phyloP scores from a whole-genome alignment of 2,888 invertebrate genomes.

The Bombyx huttoni region DNA sequence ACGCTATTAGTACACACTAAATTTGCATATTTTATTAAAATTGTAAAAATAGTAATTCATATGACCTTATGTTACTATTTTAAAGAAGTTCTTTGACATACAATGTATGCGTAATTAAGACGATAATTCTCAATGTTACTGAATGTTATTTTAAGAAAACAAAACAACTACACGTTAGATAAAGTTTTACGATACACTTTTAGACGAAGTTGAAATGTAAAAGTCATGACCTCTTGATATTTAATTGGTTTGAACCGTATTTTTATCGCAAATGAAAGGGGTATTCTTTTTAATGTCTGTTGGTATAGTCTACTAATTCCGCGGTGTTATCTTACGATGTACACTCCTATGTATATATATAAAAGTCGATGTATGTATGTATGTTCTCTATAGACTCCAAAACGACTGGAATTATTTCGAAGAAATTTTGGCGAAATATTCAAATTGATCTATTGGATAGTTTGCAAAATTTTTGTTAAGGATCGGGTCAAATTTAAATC shows the following conservation, averaged over 20 bases:
- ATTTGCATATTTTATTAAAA: no score
- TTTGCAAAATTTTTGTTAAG: no score
- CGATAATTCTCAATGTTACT: neutral
- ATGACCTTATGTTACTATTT: no score
- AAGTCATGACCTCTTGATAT: neutral
- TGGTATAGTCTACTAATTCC: neutral
- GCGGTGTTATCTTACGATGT: neutral
- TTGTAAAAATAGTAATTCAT: no score
- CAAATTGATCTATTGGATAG: no score
- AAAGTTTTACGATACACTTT: neutral
- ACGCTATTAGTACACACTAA: no score
- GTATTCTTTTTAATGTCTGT: neutral
- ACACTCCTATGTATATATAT: no score
- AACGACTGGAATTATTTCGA: no score
- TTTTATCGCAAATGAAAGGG: neutral
- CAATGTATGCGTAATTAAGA: neutral
- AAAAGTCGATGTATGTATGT: no score
- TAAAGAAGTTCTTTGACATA: neutral
- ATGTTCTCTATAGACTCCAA: no score
- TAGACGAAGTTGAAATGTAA: neutral
- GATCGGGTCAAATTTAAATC: no score
- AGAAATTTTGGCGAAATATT: no score
- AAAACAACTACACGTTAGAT: neutral
- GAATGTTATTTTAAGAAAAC: neutral
- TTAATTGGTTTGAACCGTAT: neutral